Base-by-base conservation (phyloP, 2,797 vertebrate genomes). In the Eulemur rubriventer region DNA sequence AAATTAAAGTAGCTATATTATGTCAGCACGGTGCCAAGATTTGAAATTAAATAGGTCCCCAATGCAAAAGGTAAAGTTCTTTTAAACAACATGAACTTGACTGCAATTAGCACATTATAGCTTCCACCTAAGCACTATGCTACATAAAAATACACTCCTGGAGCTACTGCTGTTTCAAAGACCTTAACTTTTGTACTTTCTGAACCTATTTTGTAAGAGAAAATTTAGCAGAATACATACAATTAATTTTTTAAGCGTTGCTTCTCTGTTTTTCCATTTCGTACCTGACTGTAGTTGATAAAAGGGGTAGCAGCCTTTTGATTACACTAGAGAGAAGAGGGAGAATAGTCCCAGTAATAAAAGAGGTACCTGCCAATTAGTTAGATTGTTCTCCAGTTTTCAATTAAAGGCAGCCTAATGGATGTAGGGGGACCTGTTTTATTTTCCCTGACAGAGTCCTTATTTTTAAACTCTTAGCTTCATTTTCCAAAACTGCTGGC, bases 401-500 rank as follows among this genome's bases (percentile, higher is more conserved):
- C 97, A 96, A 96, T 97, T 94, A 97, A 94, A 93, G 92, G 81
- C 90, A 38, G 82, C 52, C 97, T 91, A 96, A 98, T 96, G 93
- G 93, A 95, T 76, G 92, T 4, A 95, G 59, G 76, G 96, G 92
- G 97, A 91, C 52, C n/a, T 46, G 82, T 92, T 98, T 98, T 95
- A 97, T 97, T 97, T 98, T 96, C 65, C 96, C 96, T 92, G 88
- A 80, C 91, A 97, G 97, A 96, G 94, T n/a, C 59, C 84, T 98
- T 97, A 94, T 76, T 98, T 97, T 95, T 89, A 97, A 98, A 97
- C 69, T 94, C 88, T 86, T 85, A 43, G 89, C 88, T 98, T 97
- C 92, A 96, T 94, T 96, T 96, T 81, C 97, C 70, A 94, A 96
- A 98, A 97, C 72, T 76, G 92, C 88, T 86, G 65, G 87, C 90